Conservation (phyloP, 2,888 invertebrate species). For the Notodonta dromedarius region DNA sequence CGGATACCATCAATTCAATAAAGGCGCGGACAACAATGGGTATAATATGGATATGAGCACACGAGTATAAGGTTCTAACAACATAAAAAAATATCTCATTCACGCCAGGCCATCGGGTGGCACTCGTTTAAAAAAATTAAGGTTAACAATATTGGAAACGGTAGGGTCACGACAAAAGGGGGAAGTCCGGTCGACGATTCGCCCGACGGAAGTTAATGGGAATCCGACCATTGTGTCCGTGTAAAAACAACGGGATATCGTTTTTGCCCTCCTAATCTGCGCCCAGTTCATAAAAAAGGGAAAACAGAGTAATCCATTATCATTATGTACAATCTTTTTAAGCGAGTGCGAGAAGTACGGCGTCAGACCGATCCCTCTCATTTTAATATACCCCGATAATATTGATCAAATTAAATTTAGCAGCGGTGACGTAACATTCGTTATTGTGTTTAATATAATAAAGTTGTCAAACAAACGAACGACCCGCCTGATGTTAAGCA, state of each 20-base stretch:
- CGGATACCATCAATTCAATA: no score
- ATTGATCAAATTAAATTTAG: no score
- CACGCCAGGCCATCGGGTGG: conserved; percentile 4
- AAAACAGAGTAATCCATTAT: conserved; percentile 62
- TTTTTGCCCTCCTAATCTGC: conserved; percentile 67
- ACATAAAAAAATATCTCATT: conserved; percentile 20
- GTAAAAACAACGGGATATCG: conserved; percentile 66
- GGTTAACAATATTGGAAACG: conserved; percentile 53
- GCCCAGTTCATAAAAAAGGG: conserved; percentile 57
- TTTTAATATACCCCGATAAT: neutral
- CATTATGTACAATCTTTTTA: conserved; percentile 64
- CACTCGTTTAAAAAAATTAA: conserved; percentile 44
- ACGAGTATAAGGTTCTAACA: neutral
- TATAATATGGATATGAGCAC: neutral
- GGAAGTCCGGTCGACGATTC: conserved; percentile 42
- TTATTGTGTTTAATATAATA: neutral
- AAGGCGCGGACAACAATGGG: neutral
- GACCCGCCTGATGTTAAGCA: no score
- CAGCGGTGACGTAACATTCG: no score
- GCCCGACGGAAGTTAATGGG: conserved; percentile 67
- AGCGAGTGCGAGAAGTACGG: conserved; percentile 37
- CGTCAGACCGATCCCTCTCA: conserved; percentile 47
- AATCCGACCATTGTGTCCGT: conserved; percentile 57
- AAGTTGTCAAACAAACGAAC: no score
- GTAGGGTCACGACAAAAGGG: conserved; percentile 39